These are phyloP conservation scores for Drosophila watanabei DNA, from an alignment of 1,140 invertebrate species.

Conservation along the genomic window DNA sequence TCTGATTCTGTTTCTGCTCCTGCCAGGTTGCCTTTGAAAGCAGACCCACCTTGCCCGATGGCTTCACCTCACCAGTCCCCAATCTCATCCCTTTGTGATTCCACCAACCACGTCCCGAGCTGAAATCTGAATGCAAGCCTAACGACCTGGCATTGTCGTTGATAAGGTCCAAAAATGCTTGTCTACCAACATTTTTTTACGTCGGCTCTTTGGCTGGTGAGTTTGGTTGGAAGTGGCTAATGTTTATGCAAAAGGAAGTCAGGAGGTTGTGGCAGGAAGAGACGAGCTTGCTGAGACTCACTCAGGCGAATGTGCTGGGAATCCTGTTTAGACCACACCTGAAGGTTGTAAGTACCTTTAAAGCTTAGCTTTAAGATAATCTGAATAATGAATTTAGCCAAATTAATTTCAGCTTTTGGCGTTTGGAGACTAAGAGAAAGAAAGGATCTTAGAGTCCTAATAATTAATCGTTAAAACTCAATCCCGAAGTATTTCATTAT, in stretches of 20 bases:
- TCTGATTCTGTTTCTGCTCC: conserved; percentile 10
- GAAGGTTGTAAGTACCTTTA: conserved; percentile 14
- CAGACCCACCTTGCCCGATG: conserved; percentile 50
- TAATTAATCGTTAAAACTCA: neutral
- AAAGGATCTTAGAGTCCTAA: neutral
- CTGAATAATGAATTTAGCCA: neutral
- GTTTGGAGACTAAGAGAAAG: neutral
- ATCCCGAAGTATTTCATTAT: neutral
- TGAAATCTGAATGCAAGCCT: conserved; percentile 80
- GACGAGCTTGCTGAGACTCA: conserved; percentile 16
- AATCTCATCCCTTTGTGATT: neutral
- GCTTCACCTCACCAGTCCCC: conserved; percentile 38
- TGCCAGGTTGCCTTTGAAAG: conserved; percentile 50
- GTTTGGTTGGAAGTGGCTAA: conserved; percentile 48
- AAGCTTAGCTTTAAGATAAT: conserved; percentile 25
- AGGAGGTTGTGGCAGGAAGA: conserved; percentile 5
- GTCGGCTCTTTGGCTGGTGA: conserved; percentile 6
- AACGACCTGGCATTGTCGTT: conserved; percentile 81
- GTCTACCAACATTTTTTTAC: conserved; percentile 49
- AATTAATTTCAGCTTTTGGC: too few relatives aligned
- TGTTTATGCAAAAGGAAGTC: conserved; percentile 63
- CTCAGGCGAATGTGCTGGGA: conserved; percentile 20
- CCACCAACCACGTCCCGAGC: conserved; percentile 45
- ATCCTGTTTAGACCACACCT: conserved; percentile 16
- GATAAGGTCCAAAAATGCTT: conserved; percentile 71